A percentile compares a stretch with the other conserved stretches of the same genome.
Conservation (phyloP, 2,113 vertebrate species). For the Tachuris rubrigastra region DNA sequence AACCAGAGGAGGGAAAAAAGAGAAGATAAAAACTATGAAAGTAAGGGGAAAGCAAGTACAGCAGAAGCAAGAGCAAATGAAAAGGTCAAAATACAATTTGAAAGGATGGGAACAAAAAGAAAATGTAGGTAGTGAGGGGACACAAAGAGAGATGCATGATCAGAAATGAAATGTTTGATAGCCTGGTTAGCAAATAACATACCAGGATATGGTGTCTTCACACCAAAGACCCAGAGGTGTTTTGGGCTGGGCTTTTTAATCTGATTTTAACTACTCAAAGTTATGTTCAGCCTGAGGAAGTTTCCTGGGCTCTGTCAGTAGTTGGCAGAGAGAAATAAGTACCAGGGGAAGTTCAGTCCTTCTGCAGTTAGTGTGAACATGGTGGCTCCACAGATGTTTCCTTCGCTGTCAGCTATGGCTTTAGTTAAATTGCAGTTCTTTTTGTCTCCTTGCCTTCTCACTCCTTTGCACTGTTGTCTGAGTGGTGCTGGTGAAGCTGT, state of each 20-base stretch:
- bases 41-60: background rate
- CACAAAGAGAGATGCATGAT: background rate
- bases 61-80: background rate
- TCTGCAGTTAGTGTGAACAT: background rate
- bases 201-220: background rate
- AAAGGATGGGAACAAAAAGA: background rate
- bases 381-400: background rate
- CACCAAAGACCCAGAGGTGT: background rate
- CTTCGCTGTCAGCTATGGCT: background rate
- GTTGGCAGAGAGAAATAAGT: background rate
- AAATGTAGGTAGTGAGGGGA: background rate
- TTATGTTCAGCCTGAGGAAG: background rate
- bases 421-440: background rate
- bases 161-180: background rate
- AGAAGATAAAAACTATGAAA: background rate
- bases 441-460: background rate
- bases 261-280: background rate
- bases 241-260: background rate
- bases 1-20: background rate
- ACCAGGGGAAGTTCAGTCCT: accelerated
- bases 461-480: background rate
- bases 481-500: background rate
- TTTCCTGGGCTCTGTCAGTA: background rate
- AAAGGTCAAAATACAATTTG: background rate
- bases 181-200: background rate